Evolutionary conservation across 2,113 vertebrate species (phyloP).

Genomic region (Neogale vison): DNA sequence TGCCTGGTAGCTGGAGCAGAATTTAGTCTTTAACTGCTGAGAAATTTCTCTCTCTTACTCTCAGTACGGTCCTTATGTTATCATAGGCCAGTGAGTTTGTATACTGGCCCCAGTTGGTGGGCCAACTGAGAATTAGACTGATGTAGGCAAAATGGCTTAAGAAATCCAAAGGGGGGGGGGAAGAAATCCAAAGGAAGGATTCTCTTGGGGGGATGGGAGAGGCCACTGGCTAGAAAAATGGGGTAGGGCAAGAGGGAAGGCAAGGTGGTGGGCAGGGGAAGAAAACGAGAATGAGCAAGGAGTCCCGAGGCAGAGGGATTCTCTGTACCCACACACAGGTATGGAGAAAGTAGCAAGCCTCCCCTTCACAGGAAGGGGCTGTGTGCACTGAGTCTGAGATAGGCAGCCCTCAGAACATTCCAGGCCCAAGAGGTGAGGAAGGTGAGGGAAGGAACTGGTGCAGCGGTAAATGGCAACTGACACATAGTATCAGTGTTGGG

Average conservation of each 20-base stretch:
- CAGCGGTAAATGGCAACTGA: neutral
- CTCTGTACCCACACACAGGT: neutral
- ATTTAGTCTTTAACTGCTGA: neutral
- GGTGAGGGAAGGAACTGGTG: neutral
- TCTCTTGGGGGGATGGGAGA: neutral
- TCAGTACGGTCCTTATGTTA: neutral
- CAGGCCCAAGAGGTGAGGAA: neutral
- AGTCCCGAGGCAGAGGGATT: neutral
- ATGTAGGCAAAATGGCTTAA: neutral
- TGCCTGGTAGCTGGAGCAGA: neutral
- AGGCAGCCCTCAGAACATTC: neutral
- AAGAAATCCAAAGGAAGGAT: neutral
- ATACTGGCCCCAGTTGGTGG: neutral
- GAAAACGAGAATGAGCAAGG: neutral
- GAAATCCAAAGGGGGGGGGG: neutral
- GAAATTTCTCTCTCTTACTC: neutral
- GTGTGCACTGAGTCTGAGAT: neutral
- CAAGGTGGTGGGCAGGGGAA: neutral
- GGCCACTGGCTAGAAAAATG: neutral
- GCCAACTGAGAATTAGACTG: neutral
- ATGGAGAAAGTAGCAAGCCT: neutral
- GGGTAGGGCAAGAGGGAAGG: neutral
- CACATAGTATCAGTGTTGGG: neutral
- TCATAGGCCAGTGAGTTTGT: neutral
- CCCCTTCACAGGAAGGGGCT: neutral